Evolutionary conservation across 2,797 vertebrate species (phyloP), one percentile per base, ranked within the genome.

Genomic region (Novumbra hubbsi): DNA sequence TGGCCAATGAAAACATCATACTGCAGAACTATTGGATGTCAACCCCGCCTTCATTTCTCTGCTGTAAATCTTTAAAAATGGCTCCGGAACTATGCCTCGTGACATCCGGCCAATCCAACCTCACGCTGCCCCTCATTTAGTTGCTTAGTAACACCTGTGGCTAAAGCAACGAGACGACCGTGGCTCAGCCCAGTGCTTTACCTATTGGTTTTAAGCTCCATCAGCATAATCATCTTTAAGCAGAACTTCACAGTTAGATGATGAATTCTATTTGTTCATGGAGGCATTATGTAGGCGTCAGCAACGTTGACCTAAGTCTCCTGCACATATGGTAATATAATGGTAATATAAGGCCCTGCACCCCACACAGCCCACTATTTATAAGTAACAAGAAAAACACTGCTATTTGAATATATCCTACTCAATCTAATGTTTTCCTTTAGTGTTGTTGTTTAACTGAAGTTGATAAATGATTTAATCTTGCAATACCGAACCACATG

Each of bases 141-240:
- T 94, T 94, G 93, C 93, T 92, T 92, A 90, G 93, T 93, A 94
- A 94, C 94, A 93, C 92, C 92, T 94, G 87, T 89, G 85, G 84
- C 85, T 90, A 87, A 85, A 89, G 88, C 79, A 88, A 89, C 83
- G 78, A 38, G 87, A 85, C 87, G 84, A 86, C 85, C 82, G 84
- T 83, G 82, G 84, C 88, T 85, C 83, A 87, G 85, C 82, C 76
- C 86, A 85, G 68, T 4, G 9, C 68, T 82, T 79, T 86, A 78
- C 85, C 87, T 81, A 87, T 28, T 57, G 83, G 45, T 68, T 82
- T 82, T 84, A 78, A 80, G 81, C 80, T 85, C 83, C 55, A 60
- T 24, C 21, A 60, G 89, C 78, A 88, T 90, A 87, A 85, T 84
- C 83, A n/a, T 49, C 87, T 88, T 88, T 80, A 70, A 89, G 83